These are phyloP conservation scores for Pachliopta kotzebuea DNA, from an alignment of 2,888 invertebrate genomes.

Conservation along the genomic window DNA sequence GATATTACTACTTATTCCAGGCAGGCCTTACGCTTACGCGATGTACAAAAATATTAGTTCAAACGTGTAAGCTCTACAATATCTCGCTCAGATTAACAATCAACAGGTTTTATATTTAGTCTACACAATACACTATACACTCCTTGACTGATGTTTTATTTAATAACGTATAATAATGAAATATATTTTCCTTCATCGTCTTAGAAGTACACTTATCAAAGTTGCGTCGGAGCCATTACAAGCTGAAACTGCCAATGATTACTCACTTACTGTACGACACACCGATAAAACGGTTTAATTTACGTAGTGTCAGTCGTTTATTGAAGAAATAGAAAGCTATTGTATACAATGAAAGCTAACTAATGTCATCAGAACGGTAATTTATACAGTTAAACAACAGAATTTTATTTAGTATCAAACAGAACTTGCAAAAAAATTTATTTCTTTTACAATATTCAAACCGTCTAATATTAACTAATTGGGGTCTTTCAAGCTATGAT, in stretches of 20 bases:
- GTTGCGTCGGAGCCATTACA: conserved; percentile 58
- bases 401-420: background rate
- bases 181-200: conserved; percentile 6
- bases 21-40: no score
- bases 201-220: conserved; percentile 41
- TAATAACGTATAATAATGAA: background rate
- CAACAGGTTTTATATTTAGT: no score
- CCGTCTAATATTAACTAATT: no score
- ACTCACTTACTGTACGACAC: conserved; percentile 31
- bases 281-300: conserved; percentile 67
- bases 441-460: background rate
- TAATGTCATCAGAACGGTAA: background rate
- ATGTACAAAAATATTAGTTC: no score
- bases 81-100: no score
- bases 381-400: background rate
- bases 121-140: no score
- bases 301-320: conserved; percentile 62
- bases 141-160: no score
- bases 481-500: no score
- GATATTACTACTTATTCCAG: no score
- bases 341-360: conserved; percentile 1
- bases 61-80: no score
- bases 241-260: conserved; percentile 52
- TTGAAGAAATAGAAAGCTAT: conserved; percentile 39
- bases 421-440: background rate